Conservation (phyloP, 2,797 vertebrate species). For the Crypturellus tataupa region DNA sequence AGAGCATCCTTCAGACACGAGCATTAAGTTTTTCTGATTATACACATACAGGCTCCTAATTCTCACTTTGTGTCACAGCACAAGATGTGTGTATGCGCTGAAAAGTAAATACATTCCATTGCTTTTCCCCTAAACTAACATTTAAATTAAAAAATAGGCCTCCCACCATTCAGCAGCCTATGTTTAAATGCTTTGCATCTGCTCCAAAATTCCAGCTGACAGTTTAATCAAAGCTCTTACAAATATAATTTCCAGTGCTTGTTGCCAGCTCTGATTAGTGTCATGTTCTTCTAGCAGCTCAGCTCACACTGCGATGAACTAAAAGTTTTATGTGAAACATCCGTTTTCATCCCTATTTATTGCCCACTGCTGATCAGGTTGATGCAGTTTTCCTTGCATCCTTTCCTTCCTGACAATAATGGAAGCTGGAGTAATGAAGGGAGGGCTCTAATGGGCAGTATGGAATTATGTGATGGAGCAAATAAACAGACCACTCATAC, state of each 20-base stretch:
- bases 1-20: not conserved
- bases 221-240: slow-evolving; percentile 14
- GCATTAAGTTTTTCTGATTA: not conserved
- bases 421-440: fast-evolving
- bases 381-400: not conserved
- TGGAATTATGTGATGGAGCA: not conserved
- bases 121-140: not conserved
- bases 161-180: not conserved
- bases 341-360: not conserved
- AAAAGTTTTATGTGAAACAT: not conserved
- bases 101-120: not conserved
- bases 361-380: not conserved
- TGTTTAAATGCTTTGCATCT: slow-evolving; percentile 9
- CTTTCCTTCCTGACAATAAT: not conserved
- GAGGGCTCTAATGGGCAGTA: not conserved
- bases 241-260: not conserved
- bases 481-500: not conserved
- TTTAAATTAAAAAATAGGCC: not conserved
- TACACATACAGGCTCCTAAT: not conserved
- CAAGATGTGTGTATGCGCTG: not conserved
- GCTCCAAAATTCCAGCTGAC: slow-evolving; percentile 23
- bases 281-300: not conserved
- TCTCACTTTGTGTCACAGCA: not conserved
- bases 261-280: not conserved
- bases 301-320: fast-evolving